Base-by-base conservation (phyloP, 2,888 invertebrate species). In the Acrobasis suavella region DNA sequence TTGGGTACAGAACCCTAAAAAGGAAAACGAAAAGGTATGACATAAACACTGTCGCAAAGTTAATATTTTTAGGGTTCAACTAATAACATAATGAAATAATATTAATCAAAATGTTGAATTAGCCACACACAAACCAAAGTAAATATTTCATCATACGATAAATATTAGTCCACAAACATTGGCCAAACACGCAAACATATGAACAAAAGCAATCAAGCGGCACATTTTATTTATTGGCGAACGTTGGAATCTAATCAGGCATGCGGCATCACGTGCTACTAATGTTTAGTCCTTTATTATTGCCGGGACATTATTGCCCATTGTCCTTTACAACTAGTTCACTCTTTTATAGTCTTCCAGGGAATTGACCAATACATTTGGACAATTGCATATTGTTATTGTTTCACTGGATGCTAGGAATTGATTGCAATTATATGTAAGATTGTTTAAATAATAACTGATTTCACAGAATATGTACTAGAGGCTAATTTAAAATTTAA, bases 261-360 rank as follows among this genome's bases (percentile, higher is more conserved):
- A 82, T 85, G 85, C 83, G 76, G 74, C 74, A 78, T 83, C 89
- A 89, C 87, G 88, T 88, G 87, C 80, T 74, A 65, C 75, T 86
- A 86, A 87, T 84, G 85, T 74, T 67, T 7, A 32, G 72, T 66
- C 77, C 78, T 76, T 77, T 67, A 78, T 78, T 76, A 70, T 65
- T 66, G 50, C 62, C 62, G 68, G 70, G 68, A 71, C 73, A 73
- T 77, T 79, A 81, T 77, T 76, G 73, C 70, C 74, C 67, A 70
- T 75, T 75, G 76, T 75, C 72, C 69, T 70, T 65, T 67, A 65
- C 67, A 70, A 72, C 70, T 70, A 71, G 69, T 70, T 64, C 62
- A 66, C 68, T 69, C 65, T 72, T 75, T 75, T 76, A 78, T 76
- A 74, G 74, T 70, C 67, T 70, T 71, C 65, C 58, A 42, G 67